These are phyloP conservation scores for Ichneumoninae sp. DNA, from an alignment of 2,888 invertebrate genomes.

Conservation along the genomic window DNA sequence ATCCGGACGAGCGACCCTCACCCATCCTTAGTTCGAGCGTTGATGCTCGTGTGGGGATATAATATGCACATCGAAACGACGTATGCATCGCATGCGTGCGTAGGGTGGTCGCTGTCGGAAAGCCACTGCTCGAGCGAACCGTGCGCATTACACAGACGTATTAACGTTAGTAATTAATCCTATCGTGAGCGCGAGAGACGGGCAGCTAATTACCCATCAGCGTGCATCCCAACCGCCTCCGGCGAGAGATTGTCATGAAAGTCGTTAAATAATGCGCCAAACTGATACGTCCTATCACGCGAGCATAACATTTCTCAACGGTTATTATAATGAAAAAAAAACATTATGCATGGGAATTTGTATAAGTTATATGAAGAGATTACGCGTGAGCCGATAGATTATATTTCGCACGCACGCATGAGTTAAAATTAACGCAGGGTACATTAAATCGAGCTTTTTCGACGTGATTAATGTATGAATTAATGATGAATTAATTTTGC, in stretches of 20 bases:
- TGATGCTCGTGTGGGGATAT: background rate
- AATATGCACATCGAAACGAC: constrained; percentile 11
- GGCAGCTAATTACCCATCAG: constrained; percentile 57
- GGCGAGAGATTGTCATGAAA: constrained; percentile 41
- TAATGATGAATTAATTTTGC: too few species aligned
- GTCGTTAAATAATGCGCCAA: constrained; percentile 45
- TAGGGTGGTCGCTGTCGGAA: constrained; percentile 41
- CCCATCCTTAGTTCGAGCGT: constrained; percentile 6
- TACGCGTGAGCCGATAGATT: background rate
- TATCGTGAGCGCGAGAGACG: constrained; percentile 27
- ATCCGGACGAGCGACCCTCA: constrained; percentile 38
- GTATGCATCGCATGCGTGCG: constrained; percentile 42
- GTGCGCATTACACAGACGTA: constrained; percentile 56
- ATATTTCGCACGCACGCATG: too few species aligned
- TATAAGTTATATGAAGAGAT: background rate
- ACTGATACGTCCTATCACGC: constrained; percentile 31
- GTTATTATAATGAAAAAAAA: background rate
- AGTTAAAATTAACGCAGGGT: too few species aligned
- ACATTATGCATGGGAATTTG: background rate
- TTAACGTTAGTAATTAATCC: constrained; percentile 62
- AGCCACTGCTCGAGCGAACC: constrained; percentile 46
- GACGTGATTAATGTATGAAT: too few species aligned
- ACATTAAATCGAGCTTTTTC: too few species aligned
- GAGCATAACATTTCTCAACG: constrained; percentile 6
- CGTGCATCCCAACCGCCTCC: constrained; percentile 16